A percentile compares a stretch with the other conserved stretches of the same genome.
Conservation (phyloP, 2,113 vertebrate species). For the Gobio gobio region DNA sequence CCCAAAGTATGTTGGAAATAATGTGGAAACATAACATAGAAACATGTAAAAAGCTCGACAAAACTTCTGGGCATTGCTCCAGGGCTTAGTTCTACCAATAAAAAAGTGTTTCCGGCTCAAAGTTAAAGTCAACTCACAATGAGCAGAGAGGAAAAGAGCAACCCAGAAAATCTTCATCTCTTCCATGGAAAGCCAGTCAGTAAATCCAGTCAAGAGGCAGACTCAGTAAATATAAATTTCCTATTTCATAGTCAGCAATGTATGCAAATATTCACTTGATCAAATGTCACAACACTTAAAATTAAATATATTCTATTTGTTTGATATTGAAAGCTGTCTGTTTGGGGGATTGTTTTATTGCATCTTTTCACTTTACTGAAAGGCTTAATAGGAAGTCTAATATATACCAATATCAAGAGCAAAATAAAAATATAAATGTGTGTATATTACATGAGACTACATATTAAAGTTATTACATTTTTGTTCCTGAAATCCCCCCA, state of each 20-base stretch:
- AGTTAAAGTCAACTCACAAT: not conserved
- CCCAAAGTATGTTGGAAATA: no score
- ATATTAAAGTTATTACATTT: no score
- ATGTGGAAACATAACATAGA: no score
- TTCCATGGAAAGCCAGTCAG: not conserved
- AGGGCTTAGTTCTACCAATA: fast-evolving
- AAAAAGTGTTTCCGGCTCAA: not conserved
- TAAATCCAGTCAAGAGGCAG: not conserved
- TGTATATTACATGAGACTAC: no score
- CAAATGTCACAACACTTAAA: not conserved
- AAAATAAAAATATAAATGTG: no score
- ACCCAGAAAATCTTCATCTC: not conserved
- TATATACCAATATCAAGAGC: no score
- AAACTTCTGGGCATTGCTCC: not conserved
- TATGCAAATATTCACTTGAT: not conserved
- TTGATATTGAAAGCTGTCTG: no score
- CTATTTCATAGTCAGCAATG: not conserved
- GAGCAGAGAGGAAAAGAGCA: not conserved
- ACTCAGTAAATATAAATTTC: not conserved
- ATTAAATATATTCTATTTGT: no score
- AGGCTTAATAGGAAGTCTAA: no score
- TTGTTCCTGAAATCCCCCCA: no score
- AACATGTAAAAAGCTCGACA: not conserved
- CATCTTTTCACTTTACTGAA: no score
- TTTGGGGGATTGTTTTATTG: no score